phyloP scores from a whole-genome alignment of 2,888 invertebrate genomes.

The Caenorhabditis sp. region DNA sequence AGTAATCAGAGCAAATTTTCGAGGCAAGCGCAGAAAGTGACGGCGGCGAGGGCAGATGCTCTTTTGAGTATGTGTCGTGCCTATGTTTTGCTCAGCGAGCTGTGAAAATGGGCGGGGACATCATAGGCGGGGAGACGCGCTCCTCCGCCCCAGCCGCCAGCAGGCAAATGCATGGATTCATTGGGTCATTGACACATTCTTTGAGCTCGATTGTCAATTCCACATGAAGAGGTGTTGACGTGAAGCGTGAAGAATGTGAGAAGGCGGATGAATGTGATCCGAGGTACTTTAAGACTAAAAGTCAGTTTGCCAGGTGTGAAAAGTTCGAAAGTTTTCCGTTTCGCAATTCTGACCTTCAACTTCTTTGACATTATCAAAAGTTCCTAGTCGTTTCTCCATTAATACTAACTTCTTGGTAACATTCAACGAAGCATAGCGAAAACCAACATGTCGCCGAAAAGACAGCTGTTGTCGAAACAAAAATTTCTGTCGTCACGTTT shows the following conservation, averaged over 20 bases:
- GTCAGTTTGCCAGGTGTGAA: not conserved
- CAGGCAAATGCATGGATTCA: conserved; percentile 47
- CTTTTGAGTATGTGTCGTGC: conserved; percentile 57
- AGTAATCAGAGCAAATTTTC: not conserved
- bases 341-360: not conserved
- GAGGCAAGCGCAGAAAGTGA: conserved; percentile 10
- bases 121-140: conserved; percentile 48
- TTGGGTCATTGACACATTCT: conserved; percentile 54
- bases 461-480: conserved; percentile 52
- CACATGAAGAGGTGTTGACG: conserved; percentile 10
- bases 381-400: conserved; percentile 19
- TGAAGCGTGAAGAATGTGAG: conserved; percentile 27
- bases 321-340: not conserved
- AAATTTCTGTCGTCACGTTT: conserved; percentile 46
- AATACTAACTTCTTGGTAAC: conserved; percentile 43
- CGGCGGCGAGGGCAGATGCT: conserved; percentile 57
- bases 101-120: conserved; percentile 59
- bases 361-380: conserved; percentile 36
- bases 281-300: not conserved
- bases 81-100: conserved; percentile 61
- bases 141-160: conserved; percentile 20
- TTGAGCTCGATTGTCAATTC: conserved; percentile 10
- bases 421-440: conserved; percentile 39
- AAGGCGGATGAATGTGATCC: not conserved
- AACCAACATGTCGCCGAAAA: conserved; percentile 13